Evolutionary conservation across 2,113 vertebrate species (phyloP).

Genomic region (Danionella cerebrum): DNA sequence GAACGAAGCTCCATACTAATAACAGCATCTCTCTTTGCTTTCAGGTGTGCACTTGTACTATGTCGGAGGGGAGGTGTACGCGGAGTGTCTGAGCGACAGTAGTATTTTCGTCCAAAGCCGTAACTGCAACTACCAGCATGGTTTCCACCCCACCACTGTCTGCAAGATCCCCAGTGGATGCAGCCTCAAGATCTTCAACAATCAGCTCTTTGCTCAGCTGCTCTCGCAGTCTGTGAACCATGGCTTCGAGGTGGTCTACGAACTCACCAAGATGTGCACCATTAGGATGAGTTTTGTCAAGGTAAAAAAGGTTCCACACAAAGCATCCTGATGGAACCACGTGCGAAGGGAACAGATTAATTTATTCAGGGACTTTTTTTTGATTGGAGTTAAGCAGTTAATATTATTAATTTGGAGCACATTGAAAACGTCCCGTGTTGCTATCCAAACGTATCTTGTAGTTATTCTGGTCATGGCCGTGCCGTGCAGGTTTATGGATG

Average conservation of each 20-base stretch:
- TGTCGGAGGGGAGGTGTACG: constrained; percentile 90
- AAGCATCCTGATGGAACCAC: no score
- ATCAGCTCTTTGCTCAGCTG: constrained; percentile 94
- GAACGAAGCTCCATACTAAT: no score
- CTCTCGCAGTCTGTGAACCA: constrained; percentile 94
- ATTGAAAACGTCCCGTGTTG: neutral
- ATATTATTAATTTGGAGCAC: no score
- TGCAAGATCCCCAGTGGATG: constrained; percentile 98
- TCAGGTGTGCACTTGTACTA: constrained; percentile 93
- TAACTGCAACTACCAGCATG: constrained; percentile 98
- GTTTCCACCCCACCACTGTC: constrained; percentile 91
- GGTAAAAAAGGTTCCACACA: constrained; percentile 51
- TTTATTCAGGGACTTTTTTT: no score
- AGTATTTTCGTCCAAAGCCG: constrained; percentile 97
- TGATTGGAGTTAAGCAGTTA: no score
- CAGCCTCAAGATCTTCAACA: constrained; percentile 98
- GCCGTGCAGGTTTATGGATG: neutral
- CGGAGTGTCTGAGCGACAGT: constrained; percentile 95
- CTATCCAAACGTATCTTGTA: constrained; percentile 24
- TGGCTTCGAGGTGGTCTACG: constrained; percentile 94
- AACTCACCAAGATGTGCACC: constrained; percentile 97
- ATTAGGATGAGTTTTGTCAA: constrained; percentile 98
- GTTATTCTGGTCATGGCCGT: constrained; percentile 31
- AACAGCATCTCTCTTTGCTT: neutral
- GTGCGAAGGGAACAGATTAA: no score